Evolutionary conservation across 2,113 vertebrate genomes (phyloP), one percentile per base, ranked within the genome.

Genomic region (Eulacestoma nigropectus): DNA sequence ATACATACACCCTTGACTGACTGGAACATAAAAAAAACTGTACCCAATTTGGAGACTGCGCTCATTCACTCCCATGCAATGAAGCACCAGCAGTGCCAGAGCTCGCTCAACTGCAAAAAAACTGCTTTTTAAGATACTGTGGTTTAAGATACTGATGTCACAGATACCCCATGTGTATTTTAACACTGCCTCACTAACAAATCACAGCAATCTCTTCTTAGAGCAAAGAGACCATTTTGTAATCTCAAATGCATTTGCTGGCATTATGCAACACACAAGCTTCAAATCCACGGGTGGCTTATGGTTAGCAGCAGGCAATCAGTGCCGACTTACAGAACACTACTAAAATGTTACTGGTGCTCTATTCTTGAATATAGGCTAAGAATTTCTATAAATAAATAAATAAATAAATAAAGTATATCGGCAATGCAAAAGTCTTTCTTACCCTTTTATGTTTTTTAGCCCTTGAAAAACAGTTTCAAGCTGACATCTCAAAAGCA

Each of bases 201-300:
- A 89, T 91, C 64, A 70, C 76, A 92, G 62, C 74, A 87, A 87
- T 78, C 81, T 84, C 89, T 69, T 95, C 63, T 93, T 85, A 68
- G 64, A 91, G 77, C 39, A 82, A n/a, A 84, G 84, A 87, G 65
- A 96, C 53, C 87, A 69, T 93, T 94, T 50, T 87, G 95, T 93
- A 95, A 90, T 91, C 89, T 75, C 63, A 29, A 80, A 82, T 89
- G 70, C 87, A 69, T 87, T 92, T 89, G 84, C 87, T 72, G 75
- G 65, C 39, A 76, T 89, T 91, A 96, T 26, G 63, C 89, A 96
- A 95, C 52, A 47, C 4, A 3, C 60, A 89, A 89, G 65, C 91
- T 87, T 67, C 89, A 93, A 95, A 96, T 89, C 69, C 89, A 87
- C 2, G 11, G 63, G 60, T 87, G 82, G 88, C 75, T 94, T 89